Conservation (phyloP, 2,797 vertebrate genomes). For the Poeciliopsis infans region DNA sequence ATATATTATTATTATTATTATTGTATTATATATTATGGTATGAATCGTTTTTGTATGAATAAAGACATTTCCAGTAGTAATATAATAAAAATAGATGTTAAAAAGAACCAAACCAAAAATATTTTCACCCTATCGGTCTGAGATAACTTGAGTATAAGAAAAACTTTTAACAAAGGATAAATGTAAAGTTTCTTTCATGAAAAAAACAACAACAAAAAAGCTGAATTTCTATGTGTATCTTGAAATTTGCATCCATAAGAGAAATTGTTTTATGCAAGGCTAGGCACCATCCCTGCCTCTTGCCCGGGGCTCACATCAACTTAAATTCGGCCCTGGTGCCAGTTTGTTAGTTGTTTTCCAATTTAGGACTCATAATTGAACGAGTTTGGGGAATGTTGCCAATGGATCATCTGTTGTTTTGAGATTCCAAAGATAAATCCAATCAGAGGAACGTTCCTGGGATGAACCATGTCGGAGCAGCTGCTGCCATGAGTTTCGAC, state of each 20-base stretch:
- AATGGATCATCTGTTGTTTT: background rate
- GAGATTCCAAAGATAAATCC: too few relatives aligned
- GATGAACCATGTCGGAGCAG: background rate
- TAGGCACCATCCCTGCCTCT: background rate
- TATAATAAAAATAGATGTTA: background rate
- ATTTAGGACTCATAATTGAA: background rate
- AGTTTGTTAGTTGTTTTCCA: background rate
- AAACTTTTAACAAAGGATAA: background rate
- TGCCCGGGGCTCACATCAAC: background rate
- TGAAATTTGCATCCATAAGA: background rate
- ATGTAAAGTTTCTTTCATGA: background rate
- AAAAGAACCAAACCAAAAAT: background rate
- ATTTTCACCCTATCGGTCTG: background rate
- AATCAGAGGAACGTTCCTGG: background rate
- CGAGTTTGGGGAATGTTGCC: background rate
- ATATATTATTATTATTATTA: too few relatives aligned
- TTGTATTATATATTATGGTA: background rate
- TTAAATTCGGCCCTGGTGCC: background rate
- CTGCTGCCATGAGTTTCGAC: slow-evolving; percentile 50
- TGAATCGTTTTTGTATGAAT: background rate
- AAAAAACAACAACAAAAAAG: background rate
- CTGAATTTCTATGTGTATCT: background rate
- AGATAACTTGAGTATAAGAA: background rate
- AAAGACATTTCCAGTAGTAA: background rate
- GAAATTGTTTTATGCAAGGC: background rate